Evolutionary conservation across 2,797 vertebrate species (phyloP), one percentile per base, ranked within the genome.

Genomic region (Pempheris klunzingeri): DNA sequence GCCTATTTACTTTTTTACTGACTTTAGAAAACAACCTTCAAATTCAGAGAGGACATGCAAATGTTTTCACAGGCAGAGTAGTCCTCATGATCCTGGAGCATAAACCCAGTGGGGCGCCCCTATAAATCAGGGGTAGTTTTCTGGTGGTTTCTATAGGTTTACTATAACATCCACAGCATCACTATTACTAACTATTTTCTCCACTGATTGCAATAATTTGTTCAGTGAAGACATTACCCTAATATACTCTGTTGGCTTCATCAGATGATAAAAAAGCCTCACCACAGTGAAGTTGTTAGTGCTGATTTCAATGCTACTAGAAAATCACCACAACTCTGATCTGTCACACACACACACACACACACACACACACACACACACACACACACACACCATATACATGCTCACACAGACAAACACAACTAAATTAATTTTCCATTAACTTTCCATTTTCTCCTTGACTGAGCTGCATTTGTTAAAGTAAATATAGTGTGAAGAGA

Each of bases 401-500:
- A 68, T 11, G 3, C 44, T 7, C 54, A 22, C 66, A 69, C 70
- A 65, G n/a, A 32, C 30, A 32, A 3, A 32, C 74, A 67, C 15
- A 43, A 44, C 26, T 15, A 78, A 75, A 76, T 81, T 67, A 52
- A 78, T 81, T 83, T 66, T 62, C 67, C 74, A 87, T 88, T 88
- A 84, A 69, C 76, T 74, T 88, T 87, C 38, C 59, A 90, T 88
- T 86, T 90, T 85, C 77, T 76, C 54, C 77, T 74, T 67, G 78
- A 71, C 73, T 76, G 77, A 74, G 58, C 80, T 44, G 53, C 79
- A 57, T 81, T 80, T 86, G 71, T 83, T 71, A 32, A 77, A 62
- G 55, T 60, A 62, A 79, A 82, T 77, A 74, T 14, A 44, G 47
- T 57, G 64, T 86, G 78, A 81, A 72, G 71, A 59, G 72, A 81